Base-by-base conservation (phyloP, 2,797 vertebrate genomes). In the Hemibagrus guttatus region DNA sequence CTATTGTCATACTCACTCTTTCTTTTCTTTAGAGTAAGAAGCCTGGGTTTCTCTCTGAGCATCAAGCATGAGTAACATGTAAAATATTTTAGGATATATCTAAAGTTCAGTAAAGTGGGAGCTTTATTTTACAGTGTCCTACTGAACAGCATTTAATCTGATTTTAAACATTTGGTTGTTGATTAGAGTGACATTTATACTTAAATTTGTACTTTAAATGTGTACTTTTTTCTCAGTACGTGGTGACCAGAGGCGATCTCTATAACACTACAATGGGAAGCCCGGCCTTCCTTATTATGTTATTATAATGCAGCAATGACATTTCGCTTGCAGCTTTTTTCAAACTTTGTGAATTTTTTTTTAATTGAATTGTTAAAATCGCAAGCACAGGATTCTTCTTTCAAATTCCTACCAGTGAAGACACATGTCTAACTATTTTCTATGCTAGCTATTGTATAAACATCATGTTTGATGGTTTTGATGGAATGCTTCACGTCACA, bases 1-100 rank as follows among this genome's bases (percentile, higher is more conserved):
- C 66, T 52, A 23, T 87, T 78, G 85, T 91, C 86, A 86, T 88
- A 89, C 89, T 85, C 83, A 87, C 89, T 92, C 23, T 87, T 68
- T 68, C 83, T 72, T 84, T 28, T 86, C 71, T 26, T 59, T 58
- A 64, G 13, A 2, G n/a, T 69, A 74, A n/a, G 52, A 42, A 78
- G 46, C 66, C 81, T 28, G 63, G 21, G 69, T 63, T 87, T 81
- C 49, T 68, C n/a, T 19, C 52, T 13, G 4, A 8, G n/a, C 26
- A 46, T 52, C 46, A 49, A 81, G 26, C 17, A 28, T 28, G 14
- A 81, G 26, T 9, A 80, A 42, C 6, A 3, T 61, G 58, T 42
- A 26, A 61, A 42, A 9, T 26, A 42, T 80, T 61, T 9, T 23
- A 28, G 17, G 7, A n/a, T 75, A 75, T 75, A 17, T 28, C 26